phyloP scores from a whole-genome alignment of 2,888 invertebrate species.

The Clepsis dumicolana region DNA sequence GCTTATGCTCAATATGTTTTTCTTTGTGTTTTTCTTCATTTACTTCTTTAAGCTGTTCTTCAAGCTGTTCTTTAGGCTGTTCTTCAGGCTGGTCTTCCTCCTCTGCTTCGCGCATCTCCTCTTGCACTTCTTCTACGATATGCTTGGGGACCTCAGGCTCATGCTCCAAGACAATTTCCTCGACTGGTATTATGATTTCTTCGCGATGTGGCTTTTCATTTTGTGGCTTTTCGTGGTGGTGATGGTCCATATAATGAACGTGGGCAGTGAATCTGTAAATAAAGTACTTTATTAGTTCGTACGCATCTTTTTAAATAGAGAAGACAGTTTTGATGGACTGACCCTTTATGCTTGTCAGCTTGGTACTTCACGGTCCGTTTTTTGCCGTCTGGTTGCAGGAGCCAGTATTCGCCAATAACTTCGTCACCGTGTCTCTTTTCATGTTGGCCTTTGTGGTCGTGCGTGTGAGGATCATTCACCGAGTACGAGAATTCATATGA shows the following conservation, averaged over 20 bases:
- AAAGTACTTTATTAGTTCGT: neutral
- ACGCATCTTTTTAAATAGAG: neutral
- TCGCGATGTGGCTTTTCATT: conserved; percentile 28
- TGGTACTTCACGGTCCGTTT: conserved; percentile 82
- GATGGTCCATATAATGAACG: conserved; percentile 49
- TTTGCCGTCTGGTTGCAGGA: conserved; percentile 83
- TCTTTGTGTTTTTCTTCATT: conserved; percentile 34
- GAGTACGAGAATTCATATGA: conserved; percentile 85
- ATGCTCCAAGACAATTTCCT: conserved; percentile 8
- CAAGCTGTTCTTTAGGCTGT: neutral
- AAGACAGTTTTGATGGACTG: conserved; percentile 39
- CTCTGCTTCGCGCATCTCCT: neutral
- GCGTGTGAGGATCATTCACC: conserved; percentile 84
- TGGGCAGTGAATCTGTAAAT: conserved; percentile 51
- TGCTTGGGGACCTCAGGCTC: conserved; percentile 13
- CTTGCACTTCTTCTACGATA: conserved; percentile 1
- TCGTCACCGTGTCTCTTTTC: conserved; percentile 81
- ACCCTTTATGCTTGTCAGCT: conserved; percentile 84
- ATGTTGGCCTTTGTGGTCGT: conserved; percentile 82
- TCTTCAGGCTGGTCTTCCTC: neutral
- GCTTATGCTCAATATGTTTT: conserved; percentile 19
- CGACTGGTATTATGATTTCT: conserved; percentile 26
- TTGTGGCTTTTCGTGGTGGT: conserved; percentile 40
- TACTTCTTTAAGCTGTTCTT: conserved; percentile 22
- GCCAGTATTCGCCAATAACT: conserved; percentile 83